Percentiles rank a stretch among this genome's conserved stretches.
Conservation (phyloP, 2,797 vertebrate species). For the Poeciliopsis turneri region DNA sequence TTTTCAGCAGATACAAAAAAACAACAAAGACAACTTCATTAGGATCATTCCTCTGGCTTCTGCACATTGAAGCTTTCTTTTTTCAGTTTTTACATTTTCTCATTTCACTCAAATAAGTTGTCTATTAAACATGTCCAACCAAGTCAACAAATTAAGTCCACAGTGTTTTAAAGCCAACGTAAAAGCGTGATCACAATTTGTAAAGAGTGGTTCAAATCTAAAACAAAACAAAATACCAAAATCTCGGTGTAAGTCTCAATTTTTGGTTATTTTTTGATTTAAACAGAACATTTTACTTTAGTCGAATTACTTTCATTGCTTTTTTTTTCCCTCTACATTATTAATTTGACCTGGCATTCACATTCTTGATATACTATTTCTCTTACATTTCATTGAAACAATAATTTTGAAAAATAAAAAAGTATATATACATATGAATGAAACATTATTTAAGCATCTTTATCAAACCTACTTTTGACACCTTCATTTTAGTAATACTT, state of each 20-base stretch:
- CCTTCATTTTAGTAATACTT: not conserved
- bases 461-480: not conserved
- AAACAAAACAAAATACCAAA: not conserved
- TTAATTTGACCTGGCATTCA: too few relatives aligned
- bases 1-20: not conserved
- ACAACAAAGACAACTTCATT: not conserved
- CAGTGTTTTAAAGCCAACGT: not conserved
- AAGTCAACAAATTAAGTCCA: not conserved
- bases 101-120: not conserved
- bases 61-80: not conserved
- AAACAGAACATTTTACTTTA: not conserved
- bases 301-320: not conserved
- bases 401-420: too few relatives aligned
- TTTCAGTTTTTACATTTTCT: not conserved
- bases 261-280: not conserved
- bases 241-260: too few relatives aligned
- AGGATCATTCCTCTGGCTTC: not conserved
- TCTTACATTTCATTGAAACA: too few relatives aligned
- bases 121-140: not conserved
- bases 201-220: not conserved
- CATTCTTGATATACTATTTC: not conserved
- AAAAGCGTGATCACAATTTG: not conserved
- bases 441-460: not conserved
- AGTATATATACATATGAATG: too few relatives aligned
- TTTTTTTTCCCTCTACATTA: not conserved